phyloP scores from a whole-genome alignment of 2,113 vertebrate species.

The Varanus komodoensis region DNA sequence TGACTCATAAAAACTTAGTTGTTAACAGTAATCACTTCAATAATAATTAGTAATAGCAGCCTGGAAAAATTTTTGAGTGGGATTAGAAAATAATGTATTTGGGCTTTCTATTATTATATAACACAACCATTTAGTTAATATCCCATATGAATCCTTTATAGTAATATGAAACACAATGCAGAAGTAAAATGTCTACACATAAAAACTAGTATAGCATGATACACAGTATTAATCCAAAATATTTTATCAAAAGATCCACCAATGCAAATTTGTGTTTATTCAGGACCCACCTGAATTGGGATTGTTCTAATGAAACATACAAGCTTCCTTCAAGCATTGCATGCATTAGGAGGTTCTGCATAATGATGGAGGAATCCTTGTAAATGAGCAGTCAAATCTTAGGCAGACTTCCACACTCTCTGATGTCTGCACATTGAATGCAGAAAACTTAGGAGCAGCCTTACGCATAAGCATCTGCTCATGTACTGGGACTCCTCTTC shows the following conservation, averaged over 20 bases:
- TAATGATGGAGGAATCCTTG: too few relatives aligned
- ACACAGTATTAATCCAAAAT: background rate
- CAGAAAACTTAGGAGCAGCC: background rate
- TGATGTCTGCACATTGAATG: background rate
- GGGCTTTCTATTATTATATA: background rate
- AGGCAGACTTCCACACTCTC: background rate
- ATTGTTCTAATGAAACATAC: background rate
- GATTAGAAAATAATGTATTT: background rate
- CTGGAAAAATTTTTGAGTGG: accelerated
- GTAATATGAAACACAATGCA: background rate
- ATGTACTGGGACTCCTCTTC: too few relatives aligned
- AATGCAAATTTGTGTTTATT: background rate
- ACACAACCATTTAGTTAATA: background rate
- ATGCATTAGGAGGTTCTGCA: background rate
- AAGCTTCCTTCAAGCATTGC: background rate
- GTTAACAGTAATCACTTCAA: background rate
- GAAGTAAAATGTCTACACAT: accelerated
- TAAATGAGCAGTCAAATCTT: background rate
- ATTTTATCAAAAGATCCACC: background rate
- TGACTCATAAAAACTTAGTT: background rate
- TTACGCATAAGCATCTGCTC: too few relatives aligned
- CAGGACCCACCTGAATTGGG: background rate
- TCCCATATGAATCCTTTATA: background rate
- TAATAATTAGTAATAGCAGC: background rate
- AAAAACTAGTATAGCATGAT: background rate